Percentiles rank a stretch among this genome's conserved stretches.
These are phyloP conservation scores for Iphiclides podalirius DNA, from an alignment of 2,888 invertebrate species.

Conservation along the genomic window DNA sequence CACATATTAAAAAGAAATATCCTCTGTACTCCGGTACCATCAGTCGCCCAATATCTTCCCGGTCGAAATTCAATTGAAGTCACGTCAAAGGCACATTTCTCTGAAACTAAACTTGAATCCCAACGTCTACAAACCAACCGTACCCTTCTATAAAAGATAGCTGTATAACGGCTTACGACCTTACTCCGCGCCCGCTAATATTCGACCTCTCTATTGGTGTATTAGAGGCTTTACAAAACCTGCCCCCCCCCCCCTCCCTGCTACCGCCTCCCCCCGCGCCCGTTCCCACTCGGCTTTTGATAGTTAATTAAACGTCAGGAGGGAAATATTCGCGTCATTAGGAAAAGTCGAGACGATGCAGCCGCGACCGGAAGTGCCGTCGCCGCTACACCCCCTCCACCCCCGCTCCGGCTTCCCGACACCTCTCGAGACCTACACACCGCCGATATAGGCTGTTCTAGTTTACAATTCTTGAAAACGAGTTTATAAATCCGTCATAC, in stretches of 20 bases:
- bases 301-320: conserved; percentile 74
- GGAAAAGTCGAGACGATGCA: conserved; percentile 57
- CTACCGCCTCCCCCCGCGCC: conserved; percentile 7
- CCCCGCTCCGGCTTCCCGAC: conserved; percentile 25
- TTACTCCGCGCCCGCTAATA: conserved; percentile 13
- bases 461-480: no score
- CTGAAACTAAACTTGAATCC: no score
- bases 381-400: conserved; percentile 40
- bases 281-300: conserved; percentile 47
- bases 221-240: conserved; percentile 40
- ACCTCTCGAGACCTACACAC: conserved; percentile 22
- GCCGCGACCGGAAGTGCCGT: conserved; percentile 56
- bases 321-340: conserved; percentile 73
- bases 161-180: no score
- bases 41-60: no score
- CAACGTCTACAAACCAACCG: no score
- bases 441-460: no score
- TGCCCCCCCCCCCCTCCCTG: conserved; percentile 35
- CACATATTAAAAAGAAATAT: no score
- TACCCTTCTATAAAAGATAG: no score
- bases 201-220: conserved; percentile 37
- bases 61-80: no score
- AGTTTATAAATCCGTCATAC: no score
- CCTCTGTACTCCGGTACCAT: no score
- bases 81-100: no score